Percentiles rank a stretch among this genome's conserved stretches.
These are phyloP conservation scores for Cricetomys ansorgei DNA, from an alignment of 2,113 vertebrate genomes.

Conservation along the genomic window DNA sequence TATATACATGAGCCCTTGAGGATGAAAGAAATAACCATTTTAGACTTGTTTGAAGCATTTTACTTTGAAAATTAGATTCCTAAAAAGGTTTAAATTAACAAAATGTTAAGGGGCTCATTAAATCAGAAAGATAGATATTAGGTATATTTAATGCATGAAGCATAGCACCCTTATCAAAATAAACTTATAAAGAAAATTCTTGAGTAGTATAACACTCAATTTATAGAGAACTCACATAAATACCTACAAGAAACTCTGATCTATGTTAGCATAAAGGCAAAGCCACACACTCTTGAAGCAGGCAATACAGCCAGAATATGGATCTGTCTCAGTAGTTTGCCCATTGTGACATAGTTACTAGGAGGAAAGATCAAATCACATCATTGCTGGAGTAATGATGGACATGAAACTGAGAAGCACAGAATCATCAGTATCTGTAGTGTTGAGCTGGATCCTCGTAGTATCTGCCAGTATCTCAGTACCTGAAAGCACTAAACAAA, in stretches of 20 bases:
- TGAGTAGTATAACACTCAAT: neutral
- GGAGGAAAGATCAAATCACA: neutral
- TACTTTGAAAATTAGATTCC: slow-evolving; percentile 41
- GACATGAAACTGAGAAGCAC: neutral
- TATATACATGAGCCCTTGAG: neutral
- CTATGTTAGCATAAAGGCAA: neutral
- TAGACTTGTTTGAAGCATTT: slow-evolving; percentile 25
- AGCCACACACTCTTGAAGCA: neutral
- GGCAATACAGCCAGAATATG: neutral
- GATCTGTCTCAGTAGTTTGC: neutral
- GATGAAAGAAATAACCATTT: slow-evolving; percentile 11
- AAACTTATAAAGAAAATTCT: neutral
- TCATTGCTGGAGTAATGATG: neutral
- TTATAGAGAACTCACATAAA: neutral
- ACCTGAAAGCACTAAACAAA: neutral
- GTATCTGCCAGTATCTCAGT: rapidly evolving
- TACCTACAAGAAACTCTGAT: neutral
- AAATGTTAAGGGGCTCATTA: neutral
- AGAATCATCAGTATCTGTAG: neutral
- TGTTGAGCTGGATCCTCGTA: neutral
- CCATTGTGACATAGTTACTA: neutral
- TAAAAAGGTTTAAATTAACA: slow-evolving; percentile 41
- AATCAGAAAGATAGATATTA: neutral
- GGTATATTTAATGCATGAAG: neutral
- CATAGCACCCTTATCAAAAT: neutral